phyloP scores from a whole-genome alignment of 2,113 vertebrate genomes.

The Oncorhynchus clarkii region DNA sequence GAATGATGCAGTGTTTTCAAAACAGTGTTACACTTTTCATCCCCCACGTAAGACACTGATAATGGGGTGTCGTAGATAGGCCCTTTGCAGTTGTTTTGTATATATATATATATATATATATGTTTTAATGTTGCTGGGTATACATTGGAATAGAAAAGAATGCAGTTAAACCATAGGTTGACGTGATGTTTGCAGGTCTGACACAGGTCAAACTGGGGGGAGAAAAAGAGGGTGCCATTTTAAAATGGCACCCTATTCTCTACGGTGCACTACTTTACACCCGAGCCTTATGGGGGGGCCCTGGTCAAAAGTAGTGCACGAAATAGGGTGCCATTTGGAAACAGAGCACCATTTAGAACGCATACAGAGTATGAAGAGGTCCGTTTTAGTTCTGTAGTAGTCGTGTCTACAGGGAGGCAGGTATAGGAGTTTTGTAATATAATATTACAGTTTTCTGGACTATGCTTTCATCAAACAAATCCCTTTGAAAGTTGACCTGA shows the following conservation, averaged over 20 bases:
- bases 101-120: not conserved
- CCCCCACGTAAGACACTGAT: constrained; percentile 10
- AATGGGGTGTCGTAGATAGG: not conserved
- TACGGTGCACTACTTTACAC: not conserved
- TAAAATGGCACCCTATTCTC: not conserved
- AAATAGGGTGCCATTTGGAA: constrained; percentile 2
- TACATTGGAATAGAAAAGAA: constrained; percentile 12
- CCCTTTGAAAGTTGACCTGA: constrained; percentile 13
- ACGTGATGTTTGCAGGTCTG: constrained; percentile 31
- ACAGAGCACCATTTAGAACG: too few relatives aligned
- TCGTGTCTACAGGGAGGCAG: not conserved
- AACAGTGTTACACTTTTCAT: constrained; percentile 39
- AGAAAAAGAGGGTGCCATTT: not conserved
- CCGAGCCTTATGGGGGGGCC: too few relatives aligned
- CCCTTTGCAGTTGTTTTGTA: constrained; percentile 21
- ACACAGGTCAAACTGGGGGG: constrained; percentile 25
- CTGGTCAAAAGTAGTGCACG: not conserved
- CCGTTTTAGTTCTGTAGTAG: too few relatives aligned
- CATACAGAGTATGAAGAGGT: too few relatives aligned
- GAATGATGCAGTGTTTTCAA: constrained; percentile 23
- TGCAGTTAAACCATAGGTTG: constrained; percentile 14
- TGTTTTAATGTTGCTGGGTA: not conserved
- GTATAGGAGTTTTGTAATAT: constrained; percentile 34
- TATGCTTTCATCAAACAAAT: constrained; percentile 20
- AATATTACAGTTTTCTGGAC: constrained; percentile 25